A percentile compares a stretch with the other conserved stretches of the same genome.
phyloP scores from a whole-genome alignment of 2,888 invertebrate genomes.

The Pardosa pseudoannulata region DNA sequence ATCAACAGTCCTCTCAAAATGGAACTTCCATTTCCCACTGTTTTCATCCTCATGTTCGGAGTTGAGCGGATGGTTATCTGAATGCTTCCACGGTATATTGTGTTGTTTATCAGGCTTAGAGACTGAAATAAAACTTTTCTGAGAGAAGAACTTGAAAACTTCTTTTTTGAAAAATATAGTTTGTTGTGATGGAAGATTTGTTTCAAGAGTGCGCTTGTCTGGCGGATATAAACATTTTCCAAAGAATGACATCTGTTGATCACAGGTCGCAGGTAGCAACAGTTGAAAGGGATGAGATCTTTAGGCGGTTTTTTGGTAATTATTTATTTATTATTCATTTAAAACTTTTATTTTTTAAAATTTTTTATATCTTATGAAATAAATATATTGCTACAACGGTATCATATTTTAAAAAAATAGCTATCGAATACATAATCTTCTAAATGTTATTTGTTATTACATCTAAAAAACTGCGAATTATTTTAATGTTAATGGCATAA shows the following conservation, averaged over 20 bases:
- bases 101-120: too few species aligned
- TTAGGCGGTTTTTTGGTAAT: not conserved
- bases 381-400: too few species aligned
- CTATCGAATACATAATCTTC: too few species aligned
- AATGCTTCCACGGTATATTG: too few species aligned
- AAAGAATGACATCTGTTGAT: not conserved
- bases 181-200: not conserved
- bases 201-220: not conserved
- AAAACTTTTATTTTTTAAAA: too few species aligned
- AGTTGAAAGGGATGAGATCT: not conserved
- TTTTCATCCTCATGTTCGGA: not conserved
- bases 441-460: too few species aligned
- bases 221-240: not conserved
- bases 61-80: not conserved
- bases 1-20: constrained; percentile 8
- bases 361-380: too few species aligned
- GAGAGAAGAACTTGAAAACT: too few species aligned
- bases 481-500: too few species aligned
- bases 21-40: not conserved
- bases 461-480: too few species aligned
- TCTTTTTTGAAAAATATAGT: not conserved
- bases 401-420: too few species aligned
- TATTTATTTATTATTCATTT: not conserved
- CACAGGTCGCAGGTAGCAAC: not conserved
- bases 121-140: too few species aligned